Percentiles rank a stretch among this genome's conserved stretches.
phyloP scores from a whole-genome alignment of 2,888 invertebrate genomes.

The Volucella inanis region DNA sequence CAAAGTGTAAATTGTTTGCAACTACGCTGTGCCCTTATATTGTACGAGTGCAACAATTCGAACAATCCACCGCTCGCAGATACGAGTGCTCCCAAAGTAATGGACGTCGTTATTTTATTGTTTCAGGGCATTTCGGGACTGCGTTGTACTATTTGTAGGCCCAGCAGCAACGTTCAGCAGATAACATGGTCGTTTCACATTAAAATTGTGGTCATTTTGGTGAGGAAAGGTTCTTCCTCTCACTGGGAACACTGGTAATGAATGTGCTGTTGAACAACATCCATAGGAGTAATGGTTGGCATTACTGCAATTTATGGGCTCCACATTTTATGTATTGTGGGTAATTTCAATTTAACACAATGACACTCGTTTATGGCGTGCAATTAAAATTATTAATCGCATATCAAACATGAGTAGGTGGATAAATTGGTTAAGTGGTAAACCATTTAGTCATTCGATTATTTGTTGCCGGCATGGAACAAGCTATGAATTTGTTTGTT shows the following conservation, averaged over 20 bases:
- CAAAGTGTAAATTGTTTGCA: slow-evolving; percentile 71
- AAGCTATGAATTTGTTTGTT: too few species aligned
- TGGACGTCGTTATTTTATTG: slow-evolving; percentile 63
- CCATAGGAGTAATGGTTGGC: slow-evolving; percentile 35
- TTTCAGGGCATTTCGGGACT: slow-evolving; percentile 66
- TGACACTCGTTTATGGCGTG: slow-evolving; percentile 39
- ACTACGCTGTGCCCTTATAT: slow-evolving; percentile 53
- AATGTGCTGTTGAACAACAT: slow-evolving; percentile 48
- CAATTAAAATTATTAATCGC: slow-evolving; percentile 47
- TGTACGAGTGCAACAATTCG: slow-evolving; percentile 64
- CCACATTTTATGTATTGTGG: slow-evolving; percentile 31
- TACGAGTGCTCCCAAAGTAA: slow-evolving; percentile 15
- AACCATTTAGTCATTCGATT: neutral
- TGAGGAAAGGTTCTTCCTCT: slow-evolving; percentile 23
- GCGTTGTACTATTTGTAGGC: slow-evolving; percentile 14
- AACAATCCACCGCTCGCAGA: slow-evolving; percentile 58
- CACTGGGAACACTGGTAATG: slow-evolving; percentile 1
- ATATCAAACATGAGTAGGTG: slow-evolving; percentile 1
- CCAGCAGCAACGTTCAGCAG: slow-evolving; percentile 22
- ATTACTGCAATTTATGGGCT: slow-evolving; percentile 65
- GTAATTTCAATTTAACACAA: slow-evolving; percentile 57
- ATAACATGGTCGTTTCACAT: slow-evolving; percentile 43
- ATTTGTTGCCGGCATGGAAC: too few species aligned
- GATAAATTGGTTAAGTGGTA: neutral
- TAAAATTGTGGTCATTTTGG: slow-evolving; percentile 32